Base-by-base conservation (phyloP, 2,888 invertebrate genomes). In the Cataglyphis altisquamis region DNA sequence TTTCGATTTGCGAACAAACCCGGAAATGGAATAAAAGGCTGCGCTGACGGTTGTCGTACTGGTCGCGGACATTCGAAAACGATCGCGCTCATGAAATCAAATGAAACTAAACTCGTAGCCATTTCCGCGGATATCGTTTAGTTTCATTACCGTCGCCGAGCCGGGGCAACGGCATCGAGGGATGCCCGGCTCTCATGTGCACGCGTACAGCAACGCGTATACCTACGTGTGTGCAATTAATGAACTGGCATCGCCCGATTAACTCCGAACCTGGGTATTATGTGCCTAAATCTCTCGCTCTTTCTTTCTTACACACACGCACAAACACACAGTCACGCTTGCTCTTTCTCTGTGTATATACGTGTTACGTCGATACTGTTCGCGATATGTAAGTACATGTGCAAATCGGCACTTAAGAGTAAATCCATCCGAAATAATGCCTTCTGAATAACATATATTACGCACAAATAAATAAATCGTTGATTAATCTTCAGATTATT, bases 161-260 rank as follows among this genome's bases (percentile, higher is more conserved):
- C 39, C 25, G 67, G 64, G 67, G 64, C 39, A 86, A 87, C 87
- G 82, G 68, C 85, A 36, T 55, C 63, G 6, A 32, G 62, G 67
- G 39, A 67, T 29, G 60, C 70, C 68, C 48, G 63, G 48, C n/a
- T 82, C 67, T 60, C 75, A 39, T 60, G 66, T 63, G 41, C 52
- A 52, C 62, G 63, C 83, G 75, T 86, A 45, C 68, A 84, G 68
- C 72, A 29, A 52, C 29, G 63, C 36, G 66, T 62, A 21, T 73
- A 81, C 12, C 25, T 88, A 85, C 84, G 87, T 84, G 91, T 84
- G 91, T 89, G 91, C 93, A 91, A 92, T 92, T 94, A 94, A 94
- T 94, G 94, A 94, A 94, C 93, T 93, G 91, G 91, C 91, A 92
- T 93, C 91, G 92, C 89, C 88, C 93, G 92, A 94, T 94, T 94